phyloP scores from a whole-genome alignment of 2,888 invertebrate genomes.

The Netelia melanura region DNA sequence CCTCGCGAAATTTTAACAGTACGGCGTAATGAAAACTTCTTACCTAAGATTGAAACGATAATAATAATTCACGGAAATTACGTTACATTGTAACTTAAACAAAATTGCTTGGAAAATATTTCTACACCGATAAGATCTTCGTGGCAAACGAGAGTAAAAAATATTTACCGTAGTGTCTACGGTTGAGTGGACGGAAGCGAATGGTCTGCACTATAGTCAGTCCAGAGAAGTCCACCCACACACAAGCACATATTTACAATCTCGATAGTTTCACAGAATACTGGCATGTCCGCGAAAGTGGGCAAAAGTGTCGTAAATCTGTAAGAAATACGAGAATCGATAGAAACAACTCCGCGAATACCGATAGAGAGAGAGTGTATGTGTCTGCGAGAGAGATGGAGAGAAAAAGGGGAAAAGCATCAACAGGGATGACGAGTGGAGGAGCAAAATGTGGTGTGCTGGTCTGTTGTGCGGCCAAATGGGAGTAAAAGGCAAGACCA shows the following conservation, averaged over 20 bases:
- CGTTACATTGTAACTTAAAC: background rate
- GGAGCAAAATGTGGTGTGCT: slow-evolving; percentile 29
- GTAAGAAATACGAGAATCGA: slow-evolving; percentile 57
- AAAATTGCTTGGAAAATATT: background rate
- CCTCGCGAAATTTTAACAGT: background rate
- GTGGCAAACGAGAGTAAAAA: background rate
- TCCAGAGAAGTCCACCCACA: background rate
- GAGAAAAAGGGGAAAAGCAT: slow-evolving; percentile 14
- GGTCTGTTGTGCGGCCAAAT: slow-evolving; percentile 16
- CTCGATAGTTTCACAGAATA: slow-evolving; percentile 10
- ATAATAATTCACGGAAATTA: background rate
- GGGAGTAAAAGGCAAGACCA: slow-evolving; percentile 18
- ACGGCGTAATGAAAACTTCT: background rate
- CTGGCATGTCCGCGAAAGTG: slow-evolving; percentile 25
- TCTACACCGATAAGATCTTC: background rate
- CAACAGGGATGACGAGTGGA: slow-evolving; percentile 55
- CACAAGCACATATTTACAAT: background rate
- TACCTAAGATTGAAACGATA: background rate
- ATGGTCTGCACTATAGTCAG: slow-evolving; percentile 13
- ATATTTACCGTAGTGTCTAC: background rate
- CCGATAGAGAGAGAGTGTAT: too few relatives aligned
- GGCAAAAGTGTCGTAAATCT: slow-evolving; percentile 58
- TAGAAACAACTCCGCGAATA: slow-evolving; percentile 20
- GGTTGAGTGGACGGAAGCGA: background rate
- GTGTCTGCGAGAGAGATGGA: background rate